These are phyloP conservation scores for Cerastis leucographa DNA, from an alignment of 2,888 invertebrate species.

Conservation along the genomic window DNA sequence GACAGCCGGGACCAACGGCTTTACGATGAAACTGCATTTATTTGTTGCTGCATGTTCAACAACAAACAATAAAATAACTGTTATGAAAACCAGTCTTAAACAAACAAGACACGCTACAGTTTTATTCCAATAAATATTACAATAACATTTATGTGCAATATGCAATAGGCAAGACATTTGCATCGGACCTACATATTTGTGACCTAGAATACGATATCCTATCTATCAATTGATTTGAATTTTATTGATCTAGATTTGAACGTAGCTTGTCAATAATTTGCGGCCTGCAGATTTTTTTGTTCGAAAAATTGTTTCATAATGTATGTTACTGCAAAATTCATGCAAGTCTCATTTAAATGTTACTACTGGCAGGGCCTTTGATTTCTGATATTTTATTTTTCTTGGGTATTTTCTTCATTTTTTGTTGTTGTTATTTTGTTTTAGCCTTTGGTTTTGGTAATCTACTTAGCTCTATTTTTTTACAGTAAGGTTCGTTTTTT, in stretches of 20 bases:
- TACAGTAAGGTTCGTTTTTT: neutral
- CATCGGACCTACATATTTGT: conserved; percentile 49
- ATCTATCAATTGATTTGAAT: conserved; percentile 43
- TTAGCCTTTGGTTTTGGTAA: neutral
- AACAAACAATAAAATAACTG: too few species aligned
- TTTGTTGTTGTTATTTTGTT: too few species aligned
- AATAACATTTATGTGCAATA: conserved; percentile 45
- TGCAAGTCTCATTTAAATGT: conserved; percentile 26
- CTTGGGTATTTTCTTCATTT: neutral
- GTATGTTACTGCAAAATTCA: conserved; percentile 35
- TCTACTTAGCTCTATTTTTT: neutral
- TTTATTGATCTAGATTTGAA: conserved; percentile 54
- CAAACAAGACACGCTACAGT: conserved; percentile 7
- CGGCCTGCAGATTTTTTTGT: conserved; percentile 35
- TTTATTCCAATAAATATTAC: conserved; percentile 36
- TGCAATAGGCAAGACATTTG: conserved; percentile 21
- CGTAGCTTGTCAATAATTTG: conserved; percentile 23
- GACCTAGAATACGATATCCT: conserved; percentile 57
- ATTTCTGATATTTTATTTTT: too few species aligned
- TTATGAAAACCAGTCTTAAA: neutral
- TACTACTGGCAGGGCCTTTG: neutral
- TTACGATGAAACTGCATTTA: too few species aligned
- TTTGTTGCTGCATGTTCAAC: too few species aligned
- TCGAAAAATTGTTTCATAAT: conserved; percentile 47
- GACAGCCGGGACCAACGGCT: too few species aligned